Percentiles rank a stretch among this genome's conserved stretches.
Evolutionary conservation across 2,888 invertebrate genomes (phyloP).

Genomic region (Dorcus hopei): DNA sequence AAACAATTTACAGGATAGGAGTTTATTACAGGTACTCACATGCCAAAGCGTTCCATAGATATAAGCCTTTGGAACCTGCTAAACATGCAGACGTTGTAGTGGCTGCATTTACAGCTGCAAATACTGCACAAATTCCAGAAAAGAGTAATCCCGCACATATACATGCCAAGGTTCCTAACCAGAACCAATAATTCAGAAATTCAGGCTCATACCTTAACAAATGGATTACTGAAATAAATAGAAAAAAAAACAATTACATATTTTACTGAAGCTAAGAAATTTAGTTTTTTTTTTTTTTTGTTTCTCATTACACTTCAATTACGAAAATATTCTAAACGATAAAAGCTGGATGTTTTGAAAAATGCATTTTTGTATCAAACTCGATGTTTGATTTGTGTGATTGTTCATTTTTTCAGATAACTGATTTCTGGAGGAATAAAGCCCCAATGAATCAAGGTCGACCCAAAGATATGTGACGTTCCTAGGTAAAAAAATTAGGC

Average conservation of each 20-base stretch:
- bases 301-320: no score
- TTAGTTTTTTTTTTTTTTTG: no score
- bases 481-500: no score
- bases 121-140: conserved; percentile 66
- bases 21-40: conserved; percentile 54
- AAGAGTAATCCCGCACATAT: conserved; percentile 68
- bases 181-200: conserved; percentile 67
- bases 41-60: conserved; percentile 73
- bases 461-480: no score
- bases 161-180: conserved; percentile 72
- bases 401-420: no score
- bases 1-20: neutral
- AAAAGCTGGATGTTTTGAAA: no score
- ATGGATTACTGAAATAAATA: conserved; percentile 57
- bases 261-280: neutral
- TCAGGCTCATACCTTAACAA: conserved; percentile 61
- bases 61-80: conserved; percentile 66
- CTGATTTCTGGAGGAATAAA: no score
- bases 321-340: no score
- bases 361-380: no score
- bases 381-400: no score
- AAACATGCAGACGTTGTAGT: conserved; percentile 68
- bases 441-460: no score
- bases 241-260: conserved; percentile 9
- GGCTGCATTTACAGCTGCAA: conserved; percentile 77